A percentile compares a stretch with the other conserved stretches of the same genome.
These are phyloP conservation scores for Microctonus brassicae DNA, from an alignment of 2,888 invertebrate genomes.

Conservation along the genomic window DNA sequence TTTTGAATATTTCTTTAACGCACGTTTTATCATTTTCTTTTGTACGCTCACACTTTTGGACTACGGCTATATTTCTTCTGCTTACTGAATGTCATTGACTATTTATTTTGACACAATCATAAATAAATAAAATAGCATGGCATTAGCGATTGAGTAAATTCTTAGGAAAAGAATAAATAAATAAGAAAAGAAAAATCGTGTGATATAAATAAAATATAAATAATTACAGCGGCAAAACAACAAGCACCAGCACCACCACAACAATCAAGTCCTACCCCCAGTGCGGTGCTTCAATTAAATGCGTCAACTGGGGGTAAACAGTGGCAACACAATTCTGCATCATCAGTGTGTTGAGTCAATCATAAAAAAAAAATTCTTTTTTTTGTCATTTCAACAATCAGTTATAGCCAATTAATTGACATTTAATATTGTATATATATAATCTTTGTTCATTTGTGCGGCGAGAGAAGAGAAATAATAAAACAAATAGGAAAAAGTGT, in stretches of 20 bases:
- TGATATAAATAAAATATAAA: slow-evolving; percentile 19
- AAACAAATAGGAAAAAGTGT: background rate
- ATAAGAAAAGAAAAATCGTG: slow-evolving; percentile 41
- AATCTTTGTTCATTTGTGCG: background rate
- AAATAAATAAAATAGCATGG: slow-evolving; percentile 27
- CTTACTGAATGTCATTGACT: background rate
- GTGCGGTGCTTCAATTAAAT: slow-evolving; percentile 60
- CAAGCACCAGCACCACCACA: slow-evolving; percentile 66
- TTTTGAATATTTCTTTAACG: slow-evolving; percentile 26
- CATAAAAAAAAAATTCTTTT: slow-evolving; percentile 30
- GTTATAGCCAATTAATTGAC: background rate
- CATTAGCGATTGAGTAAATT: background rate
- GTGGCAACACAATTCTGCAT: slow-evolving; percentile 59
- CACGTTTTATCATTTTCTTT: slow-evolving; percentile 6
- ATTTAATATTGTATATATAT: background rate
- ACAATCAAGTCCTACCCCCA: slow-evolving; percentile 60
- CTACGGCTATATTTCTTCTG: background rate
- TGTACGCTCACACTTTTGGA: slow-evolving; percentile 13
- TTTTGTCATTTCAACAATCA: background rate
- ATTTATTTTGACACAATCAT: slow-evolving; percentile 1
- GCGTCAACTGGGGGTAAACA: slow-evolving; percentile 58
- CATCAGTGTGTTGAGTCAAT: slow-evolving; percentile 55
- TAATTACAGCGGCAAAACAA: slow-evolving; percentile 66
- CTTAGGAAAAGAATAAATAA: slow-evolving; percentile 14
- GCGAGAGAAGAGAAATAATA: background rate